Base-by-base conservation (phyloP, 2,113 vertebrate genomes). In the Axis porcinus region DNA sequence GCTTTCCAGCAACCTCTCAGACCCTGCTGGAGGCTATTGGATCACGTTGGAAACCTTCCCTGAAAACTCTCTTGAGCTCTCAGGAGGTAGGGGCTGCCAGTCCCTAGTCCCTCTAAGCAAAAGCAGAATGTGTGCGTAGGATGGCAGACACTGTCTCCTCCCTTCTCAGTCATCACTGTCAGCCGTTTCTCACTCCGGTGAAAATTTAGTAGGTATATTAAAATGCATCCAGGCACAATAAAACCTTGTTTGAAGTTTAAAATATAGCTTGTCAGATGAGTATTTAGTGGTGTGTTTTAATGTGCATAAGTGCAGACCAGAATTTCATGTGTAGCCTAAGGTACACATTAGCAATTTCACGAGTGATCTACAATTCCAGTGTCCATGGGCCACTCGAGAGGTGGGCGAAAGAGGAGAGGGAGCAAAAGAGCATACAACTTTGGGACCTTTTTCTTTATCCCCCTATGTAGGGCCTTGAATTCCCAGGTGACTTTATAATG, bases 221-320 rank as follows among this genome's bases (percentile, higher is more conserved):
- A 95, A 96, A 95, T 89, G 93, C 93, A 97, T 55, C 94, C 94
- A 94, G 97, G 79, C 70, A 97, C 89, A 96, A 96, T 94, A 94
- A 93, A 97, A 81, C 70, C 45, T 86, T 55, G 89, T 93, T 96
- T 97, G 95, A 97, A 55, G 83, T 92, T 94, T 98, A 97, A 98
- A 98, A 96, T 95, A 96, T 45, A 97, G 95, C 96, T 95, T 98
- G 94, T 92, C 98, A 96, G 91, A 70, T 60, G 91, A 95, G 86
- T 95, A 97, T 95, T 95, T 97, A 97, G 93, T 92, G 83, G 47
- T 94, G 47, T 95, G 54, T 60, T 97, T 98, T 96, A 97, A 97
- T 96, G 97, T 87, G 97, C 93, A 11, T 96, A 97, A 96, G 62
- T 96, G 83, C 83, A 91, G 96, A 93, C 83, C 45, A 60, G 95